phyloP scores from a whole-genome alignment of 2,797 vertebrate genomes.

The Myoxocephalus aenaeus region DNA sequence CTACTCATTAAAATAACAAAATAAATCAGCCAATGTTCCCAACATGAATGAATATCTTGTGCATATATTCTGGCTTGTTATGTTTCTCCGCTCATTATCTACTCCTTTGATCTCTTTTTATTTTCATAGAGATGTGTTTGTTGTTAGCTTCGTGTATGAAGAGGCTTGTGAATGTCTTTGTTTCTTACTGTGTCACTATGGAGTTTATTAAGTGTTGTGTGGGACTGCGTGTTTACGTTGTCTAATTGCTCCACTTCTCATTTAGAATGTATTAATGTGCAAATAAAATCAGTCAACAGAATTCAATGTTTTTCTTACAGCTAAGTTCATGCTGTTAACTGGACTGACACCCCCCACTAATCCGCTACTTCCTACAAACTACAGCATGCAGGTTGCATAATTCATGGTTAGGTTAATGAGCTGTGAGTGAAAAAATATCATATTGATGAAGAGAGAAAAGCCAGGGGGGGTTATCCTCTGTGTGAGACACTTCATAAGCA shows the following conservation, averaged over 20 bases:
- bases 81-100: conserved; percentile 30
- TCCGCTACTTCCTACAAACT: conserved; percentile 54
- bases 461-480: conserved; percentile 59
- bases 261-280: conserved; percentile 30
- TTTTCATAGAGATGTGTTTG: conserved; percentile 33
- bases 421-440: conserved; percentile 63
- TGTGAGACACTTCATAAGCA: conserved; percentile 71
- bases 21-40: not conserved
- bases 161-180: conserved; percentile 28
- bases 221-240: conserved; percentile 30
- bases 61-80: conserved; percentile 12
- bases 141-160: conserved; percentile 8
- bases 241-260: conserved; percentile 40
- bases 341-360: conserved; percentile 34
- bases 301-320: not conserved
- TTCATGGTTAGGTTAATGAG: conserved; percentile 70
- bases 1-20: not conserved
- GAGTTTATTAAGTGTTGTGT: conserved; percentile 25
- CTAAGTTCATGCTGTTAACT: conserved; percentile 43
- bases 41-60: conserved; percentile 11
- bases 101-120: conserved; percentile 30
- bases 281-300: conserved; percentile 40
- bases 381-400: conserved; percentile 65
- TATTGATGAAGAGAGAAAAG: conserved; percentile 62
- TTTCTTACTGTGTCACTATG: conserved; percentile 22